These are phyloP conservation scores for Ivindomyrus marchei DNA, from an alignment of 2,113 vertebrate species.

Conservation along the genomic window DNA sequence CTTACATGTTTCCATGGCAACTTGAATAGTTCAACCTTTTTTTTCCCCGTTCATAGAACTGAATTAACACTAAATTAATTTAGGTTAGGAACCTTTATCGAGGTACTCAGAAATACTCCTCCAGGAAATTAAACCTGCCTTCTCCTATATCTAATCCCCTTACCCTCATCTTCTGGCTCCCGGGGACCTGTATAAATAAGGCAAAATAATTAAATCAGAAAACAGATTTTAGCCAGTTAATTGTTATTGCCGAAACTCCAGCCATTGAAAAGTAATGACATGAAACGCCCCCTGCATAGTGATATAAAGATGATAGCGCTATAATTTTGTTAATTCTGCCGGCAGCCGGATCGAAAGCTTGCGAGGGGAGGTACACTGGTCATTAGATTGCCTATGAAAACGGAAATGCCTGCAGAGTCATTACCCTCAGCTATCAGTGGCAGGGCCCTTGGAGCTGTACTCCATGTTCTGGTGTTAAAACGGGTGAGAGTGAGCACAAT, in stretches of 20 bases:
- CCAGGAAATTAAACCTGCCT: constrained; percentile 6
- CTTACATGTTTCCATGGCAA: neutral
- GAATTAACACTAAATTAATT: constrained; percentile 1
- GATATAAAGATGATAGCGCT: neutral
- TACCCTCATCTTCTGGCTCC: neutral
- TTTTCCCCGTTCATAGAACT: neutral
- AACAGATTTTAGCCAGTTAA: neutral
- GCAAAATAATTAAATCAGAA: neutral
- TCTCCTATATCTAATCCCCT: neutral
- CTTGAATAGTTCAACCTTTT: neutral
- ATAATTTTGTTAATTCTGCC: neutral
- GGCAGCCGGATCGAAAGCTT: neutral
- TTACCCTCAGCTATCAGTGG: neutral
- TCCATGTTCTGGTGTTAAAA: neutral
- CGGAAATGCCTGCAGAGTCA: neutral
- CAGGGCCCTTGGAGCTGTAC: neutral
- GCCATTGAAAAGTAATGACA: neutral
- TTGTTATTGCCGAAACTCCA: neutral
- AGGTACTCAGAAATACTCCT: neutral
- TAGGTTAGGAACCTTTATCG: neutral
- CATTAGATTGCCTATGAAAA: neutral
- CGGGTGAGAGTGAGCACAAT: neutral
- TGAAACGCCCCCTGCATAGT: neutral
- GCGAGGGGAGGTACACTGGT: neutral
- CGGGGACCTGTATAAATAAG: neutral